These are phyloP conservation scores for Lepilemur septentrionalis DNA, from an alignment of 2,797 vertebrate species.

Conservation along the genomic window DNA sequence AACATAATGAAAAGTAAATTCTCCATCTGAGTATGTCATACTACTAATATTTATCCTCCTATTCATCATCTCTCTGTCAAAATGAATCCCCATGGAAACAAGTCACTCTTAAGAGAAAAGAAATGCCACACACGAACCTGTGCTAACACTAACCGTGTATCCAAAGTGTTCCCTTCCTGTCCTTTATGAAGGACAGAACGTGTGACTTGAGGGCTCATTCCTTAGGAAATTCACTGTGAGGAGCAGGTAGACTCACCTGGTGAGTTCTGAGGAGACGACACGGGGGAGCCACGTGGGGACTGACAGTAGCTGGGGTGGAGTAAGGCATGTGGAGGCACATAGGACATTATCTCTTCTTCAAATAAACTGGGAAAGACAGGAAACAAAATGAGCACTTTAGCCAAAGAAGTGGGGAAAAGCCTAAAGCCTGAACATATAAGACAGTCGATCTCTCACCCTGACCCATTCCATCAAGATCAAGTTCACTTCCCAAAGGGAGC, in stretches of 20 bases:
- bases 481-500: background rate
- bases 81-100: background rate
- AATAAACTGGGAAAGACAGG: conserved; percentile 90
- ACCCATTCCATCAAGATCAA: background rate
- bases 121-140: background rate
- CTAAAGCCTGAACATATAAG: background rate
- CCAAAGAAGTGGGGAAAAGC: background rate
- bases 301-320: conserved; percentile 95
- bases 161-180: background rate
- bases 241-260: conserved; percentile 87
- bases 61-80: background rate
- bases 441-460: background rate
- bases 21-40: background rate
- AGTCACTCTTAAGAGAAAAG: background rate
- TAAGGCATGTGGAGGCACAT: conserved; percentile 95
- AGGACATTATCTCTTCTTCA: conserved; percentile 99
- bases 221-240: background rate
- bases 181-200: background rate
- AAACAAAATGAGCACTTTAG: conserved; percentile 8
- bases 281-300: conserved; percentile 88
- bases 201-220: background rate
- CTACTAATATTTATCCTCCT: background rate
- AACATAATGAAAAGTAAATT: background rate
- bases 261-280: conserved; percentile 97
- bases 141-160: background rate